Conservation (phyloP, 2,888 invertebrate species). For the Dasypolia templi region DNA sequence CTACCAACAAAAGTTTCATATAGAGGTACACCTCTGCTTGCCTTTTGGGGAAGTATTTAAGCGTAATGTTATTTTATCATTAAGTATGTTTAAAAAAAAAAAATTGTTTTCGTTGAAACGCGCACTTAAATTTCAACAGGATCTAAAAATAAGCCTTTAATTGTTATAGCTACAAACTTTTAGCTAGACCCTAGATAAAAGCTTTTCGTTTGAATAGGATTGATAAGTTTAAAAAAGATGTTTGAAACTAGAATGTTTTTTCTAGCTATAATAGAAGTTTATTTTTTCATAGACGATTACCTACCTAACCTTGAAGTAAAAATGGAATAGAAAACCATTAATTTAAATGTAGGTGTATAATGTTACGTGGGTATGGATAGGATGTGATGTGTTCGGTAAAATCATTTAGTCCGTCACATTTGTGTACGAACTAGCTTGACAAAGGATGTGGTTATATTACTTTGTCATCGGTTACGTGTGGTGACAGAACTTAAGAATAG, state of each 20-base stretch:
- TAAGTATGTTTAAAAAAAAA: not conserved
- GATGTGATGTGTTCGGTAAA: too few species aligned
- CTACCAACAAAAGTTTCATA: not conserved
- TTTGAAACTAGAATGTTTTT: constrained; percentile 16
- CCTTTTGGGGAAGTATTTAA: not conserved
- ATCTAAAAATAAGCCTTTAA: not conserved
- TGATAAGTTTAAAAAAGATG: too few species aligned
- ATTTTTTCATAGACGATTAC: not conserved
- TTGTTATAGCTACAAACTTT: constrained; percentile 4
- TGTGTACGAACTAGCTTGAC: too few species aligned
- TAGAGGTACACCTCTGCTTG: not conserved
- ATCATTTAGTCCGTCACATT: too few species aligned
- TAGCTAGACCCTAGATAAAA: not conserved
- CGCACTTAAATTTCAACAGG: not conserved
- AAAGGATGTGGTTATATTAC: too few species aligned
- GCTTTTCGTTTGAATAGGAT: constrained; percentile 1
- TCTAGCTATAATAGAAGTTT: constrained; percentile 1
- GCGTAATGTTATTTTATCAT: not conserved
- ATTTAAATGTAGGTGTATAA: too few species aligned
- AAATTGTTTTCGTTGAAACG: not conserved
- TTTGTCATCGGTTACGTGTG: too few species aligned
- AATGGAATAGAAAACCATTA: too few species aligned
- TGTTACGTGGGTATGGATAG: too few species aligned
- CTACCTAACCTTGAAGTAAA: too few species aligned
- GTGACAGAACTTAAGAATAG: too few species aligned